Evolutionary conservation across 2,113 vertebrate species (phyloP), one percentile per base, ranked within the genome.

Genomic region (Microcebus ravelobensis): DNA sequence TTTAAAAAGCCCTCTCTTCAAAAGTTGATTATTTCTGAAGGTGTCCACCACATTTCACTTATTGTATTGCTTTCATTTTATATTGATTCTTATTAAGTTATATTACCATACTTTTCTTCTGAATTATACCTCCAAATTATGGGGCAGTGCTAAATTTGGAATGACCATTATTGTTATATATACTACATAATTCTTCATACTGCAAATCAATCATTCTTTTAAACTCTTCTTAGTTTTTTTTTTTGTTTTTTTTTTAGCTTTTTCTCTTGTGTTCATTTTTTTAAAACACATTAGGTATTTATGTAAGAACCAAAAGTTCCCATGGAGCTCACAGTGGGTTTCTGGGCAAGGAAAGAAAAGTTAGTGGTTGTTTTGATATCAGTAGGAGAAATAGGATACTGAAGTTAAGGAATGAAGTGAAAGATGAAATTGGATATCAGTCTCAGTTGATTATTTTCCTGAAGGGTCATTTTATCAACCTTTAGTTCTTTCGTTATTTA

Each of bases 11-110:
- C 20, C 12, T 61, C 2, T 83, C 45, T 83, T 70, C 68, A 59
- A 74, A 96, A 79, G 18, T 39, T 67, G 77, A 52, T 63, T 80
- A 63, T 93, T 96, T 97, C 61, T 82, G 20, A 94, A 94, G 59
- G 81, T 18, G 12, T 42, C 5, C 3, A 12, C 9, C 42, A n/a
- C 13, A 55, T 94, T 76, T 95, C 7, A 25, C 36, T 83, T 36
- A 34, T 29, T 68, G 68, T 25, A 6, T 48, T 31, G 79, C 42
- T 81, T 88, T 91, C 3, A 9, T 42, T 97, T 91, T 48, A 39
- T 31, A 29, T 86, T 2, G 39, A 74, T 59, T 87, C 31, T 76
- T 59, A 39, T 50, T 77, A 50, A 63, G 70, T 87, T 74, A 29
- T 84, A 7, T 79, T 81, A 61, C 8, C 7, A 61, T 68, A 23